Evolutionary conservation across 1,140 invertebrate species (phyloP).

Genomic region (Agrypnia vestita): DNA sequence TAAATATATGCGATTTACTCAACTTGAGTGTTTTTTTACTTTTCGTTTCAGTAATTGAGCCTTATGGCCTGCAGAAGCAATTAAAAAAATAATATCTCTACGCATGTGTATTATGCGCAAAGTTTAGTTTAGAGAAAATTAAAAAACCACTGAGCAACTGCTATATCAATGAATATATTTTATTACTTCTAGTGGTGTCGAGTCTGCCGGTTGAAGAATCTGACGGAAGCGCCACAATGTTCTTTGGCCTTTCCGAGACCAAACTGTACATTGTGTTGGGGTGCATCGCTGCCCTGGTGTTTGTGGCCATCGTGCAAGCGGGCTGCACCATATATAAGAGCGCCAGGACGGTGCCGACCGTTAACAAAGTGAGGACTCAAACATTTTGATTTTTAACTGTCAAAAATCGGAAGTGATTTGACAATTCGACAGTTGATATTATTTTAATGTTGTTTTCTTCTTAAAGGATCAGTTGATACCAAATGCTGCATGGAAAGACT

Average conservation of each 20-base stretch:
- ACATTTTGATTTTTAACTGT: background rate
- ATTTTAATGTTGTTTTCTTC: constrained; percentile 43
- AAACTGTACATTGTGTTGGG: constrained; percentile 89
- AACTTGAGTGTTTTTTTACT: too few relatives aligned
- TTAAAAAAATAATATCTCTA: too few relatives aligned
- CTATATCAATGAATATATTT: too few relatives aligned
- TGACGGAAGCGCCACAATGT: constrained; percentile 64
- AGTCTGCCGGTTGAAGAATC: constrained; percentile 62
- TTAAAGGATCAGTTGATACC: constrained; percentile 85
- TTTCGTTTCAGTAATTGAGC: too few relatives aligned
- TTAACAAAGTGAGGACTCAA: constrained; percentile 71
- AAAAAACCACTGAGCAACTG: too few relatives aligned
- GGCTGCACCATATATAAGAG: constrained; percentile 86
- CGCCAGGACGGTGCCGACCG: constrained; percentile 77
- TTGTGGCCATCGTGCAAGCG: constrained; percentile 88
- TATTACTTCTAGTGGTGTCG: constrained; percentile 62
- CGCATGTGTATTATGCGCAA: too few relatives aligned
- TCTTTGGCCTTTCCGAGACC: constrained; percentile 77
- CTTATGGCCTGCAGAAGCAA: too few relatives aligned
- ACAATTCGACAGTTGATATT: background rate
- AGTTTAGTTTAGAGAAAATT: too few relatives aligned
- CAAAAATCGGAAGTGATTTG: background rate
- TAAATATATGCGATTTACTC: too few relatives aligned
- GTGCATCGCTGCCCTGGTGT: constrained; percentile 84
- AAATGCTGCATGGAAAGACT: constrained; percentile 90